Percentiles rank a stretch among this genome's conserved stretches.
These are phyloP conservation scores for Benitochromis conjunctus DNA, from an alignment of 2,113 vertebrate genomes.

Conservation along the genomic window DNA sequence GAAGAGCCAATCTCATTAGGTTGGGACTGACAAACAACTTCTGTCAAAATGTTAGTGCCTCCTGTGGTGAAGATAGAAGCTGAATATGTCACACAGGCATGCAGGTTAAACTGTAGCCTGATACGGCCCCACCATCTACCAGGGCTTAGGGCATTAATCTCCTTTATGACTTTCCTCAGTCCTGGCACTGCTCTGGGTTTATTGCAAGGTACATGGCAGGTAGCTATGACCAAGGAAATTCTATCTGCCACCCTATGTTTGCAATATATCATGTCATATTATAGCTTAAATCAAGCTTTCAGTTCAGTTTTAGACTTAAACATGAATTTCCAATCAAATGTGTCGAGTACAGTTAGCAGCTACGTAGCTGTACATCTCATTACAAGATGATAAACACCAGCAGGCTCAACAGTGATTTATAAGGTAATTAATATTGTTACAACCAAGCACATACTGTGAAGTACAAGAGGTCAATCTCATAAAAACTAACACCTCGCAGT, in stretches of 20 bases:
- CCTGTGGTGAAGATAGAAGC: conserved; percentile 54
- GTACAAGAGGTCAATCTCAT: neutral
- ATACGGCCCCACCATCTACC: conserved; percentile 41
- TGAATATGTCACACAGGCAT: conserved; percentile 45
- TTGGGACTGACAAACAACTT: conserved; percentile 60
- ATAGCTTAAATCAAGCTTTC: neutral
- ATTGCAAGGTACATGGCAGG: conserved; percentile 19
- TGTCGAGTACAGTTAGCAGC: neutral
- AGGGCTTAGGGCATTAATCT: conserved; percentile 59
- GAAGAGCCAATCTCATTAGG: conserved; percentile 56
- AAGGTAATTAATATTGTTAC: neutral
- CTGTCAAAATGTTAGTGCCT: conserved; percentile 65
- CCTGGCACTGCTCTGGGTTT: conserved; percentile 9
- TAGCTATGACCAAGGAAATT: conserved; percentile 1
- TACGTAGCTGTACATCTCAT: neutral
- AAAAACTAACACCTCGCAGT: neutral
- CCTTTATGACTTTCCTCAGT: conserved; percentile 45
- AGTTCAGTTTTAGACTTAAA: neutral
- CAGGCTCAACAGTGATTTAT: neutral
- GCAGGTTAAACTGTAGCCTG: conserved; percentile 58
- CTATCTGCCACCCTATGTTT: neutral
- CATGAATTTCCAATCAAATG: neutral
- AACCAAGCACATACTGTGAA: neutral
- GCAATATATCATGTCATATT: neutral
- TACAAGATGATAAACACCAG: neutral